Evolutionary conservation across 2,113 vertebrate genomes (phyloP), one percentile per base, ranked within the genome.

Genomic region (Stercorarius parasiticus): DNA sequence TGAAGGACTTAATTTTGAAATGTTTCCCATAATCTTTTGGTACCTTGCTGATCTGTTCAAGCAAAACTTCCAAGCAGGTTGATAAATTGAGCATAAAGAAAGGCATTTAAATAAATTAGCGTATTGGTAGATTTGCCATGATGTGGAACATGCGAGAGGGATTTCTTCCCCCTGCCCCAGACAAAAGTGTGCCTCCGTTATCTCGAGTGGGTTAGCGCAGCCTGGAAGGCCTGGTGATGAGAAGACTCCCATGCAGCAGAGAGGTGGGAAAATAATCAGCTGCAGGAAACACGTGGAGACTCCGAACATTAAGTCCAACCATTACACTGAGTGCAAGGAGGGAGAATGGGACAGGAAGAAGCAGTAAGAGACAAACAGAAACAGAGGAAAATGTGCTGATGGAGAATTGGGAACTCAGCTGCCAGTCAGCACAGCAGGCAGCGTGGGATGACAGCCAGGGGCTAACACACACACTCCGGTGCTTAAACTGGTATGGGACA

Each of bases 341-440:
- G 3, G 32, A 74, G 56, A 59, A 64, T 0, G 0, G 22, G 23
- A 19, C 16, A 81, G 10, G n/a, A 82, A 69, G 30, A 30, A 65
- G 36, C 6, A 65, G 22, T n/a, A 61, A 38, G n/a, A 43, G 22
- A 82, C 30, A 86, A 53, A 83, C 6, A 85, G 26, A 52, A 80
- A 83, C 17, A 58, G 38, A 61, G 5, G n/a, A 36, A 56, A 81
- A 71, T 1, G 6, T 29, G 65, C 34, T 81, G 30, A n/a, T 65
- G 56, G 11, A 88, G 80, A 56, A 79, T 17, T 0, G 1, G 34
- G 16, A 81, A 80, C 34, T 69, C 21, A 8, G n/a, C 50, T 74
- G 40, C 38, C 25, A 58, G 69, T 40, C 38, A n/a, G 47, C 34
- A 53, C 45, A 56, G 40, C 2, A 2, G 14, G 38, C 42, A 78